Base-by-base conservation (phyloP, 2,113 vertebrate species). In the Ursus arctos region DNA sequence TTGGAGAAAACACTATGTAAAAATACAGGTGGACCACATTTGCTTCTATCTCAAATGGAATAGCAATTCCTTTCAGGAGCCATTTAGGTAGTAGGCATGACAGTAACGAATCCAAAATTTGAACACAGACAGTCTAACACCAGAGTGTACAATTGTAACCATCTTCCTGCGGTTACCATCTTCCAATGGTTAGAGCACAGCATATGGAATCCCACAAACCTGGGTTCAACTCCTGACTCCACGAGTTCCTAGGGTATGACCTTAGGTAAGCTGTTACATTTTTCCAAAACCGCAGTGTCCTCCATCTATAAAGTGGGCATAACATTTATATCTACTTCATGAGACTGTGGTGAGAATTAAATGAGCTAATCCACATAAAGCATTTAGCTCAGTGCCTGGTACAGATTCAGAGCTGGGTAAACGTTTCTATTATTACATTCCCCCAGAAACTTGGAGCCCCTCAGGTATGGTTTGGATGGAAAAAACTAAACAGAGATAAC, bases 41-140 rank as follows among this genome's bases (percentile, higher is more conserved):
- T 49, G 43, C 28, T 65, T 94, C 72, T 93, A 21, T 69, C 91
- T 85, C 82, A 19, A 81, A 63, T 57, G 31, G n/a, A 96, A 81
- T 65, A n/a, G 36, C 47, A 74, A 88, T 51, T 43, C 40, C 76
- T 76, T 80, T 74, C 31, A 91, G 57, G 15, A 76, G 55, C 36
- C 19, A 67, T 65, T 87, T 43, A 81, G 55, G 28, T 63, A 53
- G 36, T 63, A 71, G 49, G 81, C 53, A 33, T 72, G 19, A 49
- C 6, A 5, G 28, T 24, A 53, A 72, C 4, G 11, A 65, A 86
- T 72, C 31, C 36, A 91, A 55, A 86, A 74, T 82, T 40, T 91
- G 36, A 91, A 76, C 47, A 91, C 40, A 57, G 55, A 53, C 19
- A 59, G 40, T 65, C 63, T 63, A 36, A 90, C 47, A 69, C 51